Evolutionary conservation across 1,140 invertebrate species (phyloP).

Genomic region (Drosophila nasuta): DNA sequence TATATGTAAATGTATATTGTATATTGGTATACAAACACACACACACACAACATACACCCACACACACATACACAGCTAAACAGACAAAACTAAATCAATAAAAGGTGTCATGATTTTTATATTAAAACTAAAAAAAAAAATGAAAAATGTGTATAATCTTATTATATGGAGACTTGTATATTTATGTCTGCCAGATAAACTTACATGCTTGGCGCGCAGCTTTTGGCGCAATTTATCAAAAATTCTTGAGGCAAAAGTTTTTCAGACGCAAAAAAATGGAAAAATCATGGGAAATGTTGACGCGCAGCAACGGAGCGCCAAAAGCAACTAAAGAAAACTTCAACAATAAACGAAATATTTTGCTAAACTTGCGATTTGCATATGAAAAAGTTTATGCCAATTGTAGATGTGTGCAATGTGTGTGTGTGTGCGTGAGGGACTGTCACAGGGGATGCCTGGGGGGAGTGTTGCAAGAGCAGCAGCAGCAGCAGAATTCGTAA

Average conservation of each 20-base stretch:
- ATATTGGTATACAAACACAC: conserved; percentile 52
- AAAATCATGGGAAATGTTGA: conserved; percentile 64
- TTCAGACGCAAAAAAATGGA: conserved; percentile 12
- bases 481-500: conserved; percentile 34
- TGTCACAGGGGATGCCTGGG: background rate
- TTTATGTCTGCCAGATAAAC: conserved; percentile 42
- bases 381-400: conserved; percentile 82
- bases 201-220: conserved; percentile 27
- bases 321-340: conserved; percentile 76
- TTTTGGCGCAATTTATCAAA: conserved; percentile 74
- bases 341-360: conserved; percentile 83
- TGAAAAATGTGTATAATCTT: conserved; percentile 23
- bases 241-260: conserved; percentile 53
- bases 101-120: conserved; percentile 81
- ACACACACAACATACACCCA: conserved; percentile 7
- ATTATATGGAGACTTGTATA: conserved; percentile 13
- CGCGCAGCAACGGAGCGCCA: conserved; percentile 18
- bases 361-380: conserved; percentile 83
- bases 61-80: conserved; percentile 35
- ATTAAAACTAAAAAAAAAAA: conserved; percentile 48
- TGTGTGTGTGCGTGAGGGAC: background rate
- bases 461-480: conserved; percentile 16
- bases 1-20: conserved; percentile 56
- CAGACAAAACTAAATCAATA: conserved; percentile 75
- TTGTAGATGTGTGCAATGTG: conserved; percentile 48